Conservation (phyloP, 1,140 invertebrate species). For the Lamellibrachia luymesi region DNA sequence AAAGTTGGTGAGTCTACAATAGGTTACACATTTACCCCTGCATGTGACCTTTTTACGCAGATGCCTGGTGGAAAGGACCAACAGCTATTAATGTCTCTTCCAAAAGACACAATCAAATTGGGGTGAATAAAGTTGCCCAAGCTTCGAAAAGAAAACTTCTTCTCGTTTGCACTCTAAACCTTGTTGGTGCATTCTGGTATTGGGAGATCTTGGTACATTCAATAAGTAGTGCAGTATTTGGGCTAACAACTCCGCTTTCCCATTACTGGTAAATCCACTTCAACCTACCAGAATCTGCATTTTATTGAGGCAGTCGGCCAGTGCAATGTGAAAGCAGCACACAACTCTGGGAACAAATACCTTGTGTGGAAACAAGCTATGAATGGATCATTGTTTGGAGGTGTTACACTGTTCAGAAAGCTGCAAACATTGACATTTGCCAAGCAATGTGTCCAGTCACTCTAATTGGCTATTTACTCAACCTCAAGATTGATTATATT, state of each 20-base stretch:
- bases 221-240: not conserved
- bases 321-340: not conserved
- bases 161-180: too few species aligned
- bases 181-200: not conserved
- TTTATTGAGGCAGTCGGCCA: not conserved
- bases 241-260: not conserved
- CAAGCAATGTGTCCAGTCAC: not conserved
- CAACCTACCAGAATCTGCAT: not conserved
- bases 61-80: too few species aligned
- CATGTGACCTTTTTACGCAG: too few species aligned
- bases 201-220: not conserved
- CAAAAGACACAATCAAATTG: too few species aligned
- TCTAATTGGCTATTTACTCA: not conserved
- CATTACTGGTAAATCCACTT: not conserved
- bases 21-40: too few species aligned
- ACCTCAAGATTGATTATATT: not conserved
- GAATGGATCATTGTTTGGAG: not conserved
- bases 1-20: too few species aligned
- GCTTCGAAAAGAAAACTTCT: too few species aligned
- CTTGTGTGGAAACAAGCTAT: not conserved
- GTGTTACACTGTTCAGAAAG: not conserved
- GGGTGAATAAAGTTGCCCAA: too few species aligned
- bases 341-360: not conserved
- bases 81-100: too few species aligned
- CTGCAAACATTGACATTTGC: not conserved